Percentiles rank a stretch among this genome's conserved stretches.
Evolutionary conservation across 2,113 vertebrate genomes (phyloP).

Genomic region (Aspiorhynchus laticeps): DNA sequence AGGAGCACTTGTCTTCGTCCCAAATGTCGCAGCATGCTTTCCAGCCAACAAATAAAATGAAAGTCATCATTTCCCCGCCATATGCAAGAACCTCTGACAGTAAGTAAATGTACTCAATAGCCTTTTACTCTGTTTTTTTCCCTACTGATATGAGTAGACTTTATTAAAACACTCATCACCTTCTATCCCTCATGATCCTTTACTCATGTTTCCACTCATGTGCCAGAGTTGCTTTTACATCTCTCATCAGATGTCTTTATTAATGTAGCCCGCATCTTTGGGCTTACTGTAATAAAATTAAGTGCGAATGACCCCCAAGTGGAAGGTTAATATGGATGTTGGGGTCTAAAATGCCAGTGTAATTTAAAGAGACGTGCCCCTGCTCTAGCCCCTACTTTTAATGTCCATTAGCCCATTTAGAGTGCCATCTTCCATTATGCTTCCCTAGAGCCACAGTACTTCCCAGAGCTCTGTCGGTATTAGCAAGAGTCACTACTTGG

Average conservation of each 20-base stretch:
- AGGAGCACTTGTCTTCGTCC: background rate
- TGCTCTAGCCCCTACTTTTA: conserved; percentile 24
- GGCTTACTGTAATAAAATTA: conserved; percentile 32
- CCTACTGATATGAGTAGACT: conserved; percentile 43
- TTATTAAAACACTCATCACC: conserved; percentile 60
- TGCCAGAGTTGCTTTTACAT: conserved; percentile 33
- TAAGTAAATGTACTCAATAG: conserved; percentile 57
- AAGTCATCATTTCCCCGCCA: conserved; percentile 50
- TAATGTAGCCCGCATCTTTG: background rate
- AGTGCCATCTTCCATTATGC: background rate
- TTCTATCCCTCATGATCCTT: background rate
- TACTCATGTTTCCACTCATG: background rate
- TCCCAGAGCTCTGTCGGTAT: conserved; percentile 2
- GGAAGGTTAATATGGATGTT: conserved; percentile 23
- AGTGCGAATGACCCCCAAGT: background rate
- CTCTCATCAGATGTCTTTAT: background rate
- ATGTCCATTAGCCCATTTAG: conserved; percentile 42
- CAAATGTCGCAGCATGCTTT: background rate
- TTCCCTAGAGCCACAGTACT: background rate
- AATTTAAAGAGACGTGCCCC: conserved; percentile 16
- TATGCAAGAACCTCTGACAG: conserved; percentile 48
- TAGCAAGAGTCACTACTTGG: background rate
- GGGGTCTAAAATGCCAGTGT: background rate
- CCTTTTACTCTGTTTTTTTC: conserved; percentile 56
- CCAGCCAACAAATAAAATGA: conserved; percentile 46